Evolutionary conservation across 2,888 invertebrate genomes (phyloP).

Genomic region (Pterostichus niger): DNA sequence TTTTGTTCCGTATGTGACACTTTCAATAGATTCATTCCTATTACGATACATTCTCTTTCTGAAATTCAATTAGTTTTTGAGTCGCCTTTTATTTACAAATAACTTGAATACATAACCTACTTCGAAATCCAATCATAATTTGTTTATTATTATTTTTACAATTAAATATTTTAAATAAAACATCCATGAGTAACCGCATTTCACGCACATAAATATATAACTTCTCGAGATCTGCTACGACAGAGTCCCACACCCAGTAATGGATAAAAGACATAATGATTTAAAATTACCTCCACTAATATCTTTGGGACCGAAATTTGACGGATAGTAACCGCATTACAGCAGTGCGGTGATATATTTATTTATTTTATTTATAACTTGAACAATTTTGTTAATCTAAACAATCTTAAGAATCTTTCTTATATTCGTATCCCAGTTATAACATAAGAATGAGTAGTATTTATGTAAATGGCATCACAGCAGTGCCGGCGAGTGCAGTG

Average conservation of each 20-base stretch:
- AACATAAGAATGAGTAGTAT: slow-evolving; percentile 10
- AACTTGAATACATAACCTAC: slow-evolving; percentile 16
- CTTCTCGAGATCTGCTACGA: too few species aligned
- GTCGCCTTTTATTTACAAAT: slow-evolving; percentile 20
- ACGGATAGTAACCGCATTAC: too few species aligned
- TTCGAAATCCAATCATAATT: not conserved
- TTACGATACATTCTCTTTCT: slow-evolving; percentile 59
- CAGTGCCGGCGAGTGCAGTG: slow-evolving; percentile 37
- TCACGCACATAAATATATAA: too few species aligned
- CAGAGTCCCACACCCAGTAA: too few species aligned
- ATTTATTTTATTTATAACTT: not conserved
- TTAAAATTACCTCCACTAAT: too few species aligned
- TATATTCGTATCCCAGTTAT: too few species aligned
- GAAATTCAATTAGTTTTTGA: slow-evolving; percentile 53
- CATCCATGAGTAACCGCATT: too few species aligned
- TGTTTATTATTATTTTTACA: not conserved
- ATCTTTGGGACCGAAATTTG: not conserved
- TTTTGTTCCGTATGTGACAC: slow-evolving; percentile 63
- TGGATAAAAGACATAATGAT: too few species aligned
- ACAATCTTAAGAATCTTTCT: too few species aligned
- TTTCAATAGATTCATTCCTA: slow-evolving; percentile 53
- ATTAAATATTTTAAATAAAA: not conserved
- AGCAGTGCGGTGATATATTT: not conserved
- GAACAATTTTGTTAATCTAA: too few species aligned
- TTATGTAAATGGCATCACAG: slow-evolving; percentile 37